Percentiles rank a stretch among this genome's conserved stretches.
Conservation (phyloP, 2,888 invertebrate genomes). For the Aquatica leii region DNA sequence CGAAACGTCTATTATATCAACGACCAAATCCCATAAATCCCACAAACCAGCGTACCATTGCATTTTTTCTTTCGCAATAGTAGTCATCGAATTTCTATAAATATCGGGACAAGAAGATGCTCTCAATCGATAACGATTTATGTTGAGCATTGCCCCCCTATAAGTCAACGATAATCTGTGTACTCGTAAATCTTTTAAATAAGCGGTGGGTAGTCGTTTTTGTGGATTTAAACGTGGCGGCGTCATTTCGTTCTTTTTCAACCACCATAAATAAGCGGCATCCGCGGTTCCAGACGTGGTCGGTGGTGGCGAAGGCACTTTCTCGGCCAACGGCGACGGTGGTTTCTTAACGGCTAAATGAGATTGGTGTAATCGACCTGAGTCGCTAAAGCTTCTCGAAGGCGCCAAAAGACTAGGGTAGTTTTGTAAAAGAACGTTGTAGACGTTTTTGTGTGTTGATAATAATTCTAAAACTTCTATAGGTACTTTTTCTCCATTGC, state of each 20-base stretch:
- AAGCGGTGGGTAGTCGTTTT: slow-evolving; percentile 67
- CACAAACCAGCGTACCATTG: slow-evolving; percentile 77
- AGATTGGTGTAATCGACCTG: slow-evolving; percentile 63
- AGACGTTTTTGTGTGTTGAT: slow-evolving; percentile 73
- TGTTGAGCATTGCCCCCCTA: slow-evolving; percentile 85
- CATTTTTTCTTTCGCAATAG: slow-evolving; percentile 81
- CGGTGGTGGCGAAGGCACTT: slow-evolving; percentile 56
- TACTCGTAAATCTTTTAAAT: slow-evolving; percentile 76
- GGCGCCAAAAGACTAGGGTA: slow-evolving; percentile 77
- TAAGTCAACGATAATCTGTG: slow-evolving; percentile 84
- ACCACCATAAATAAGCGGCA: slow-evolving; percentile 66
- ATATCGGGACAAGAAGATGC: slow-evolving; percentile 93
- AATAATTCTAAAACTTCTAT: slow-evolving; percentile 78
- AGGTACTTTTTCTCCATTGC: slow-evolving; percentile 79
- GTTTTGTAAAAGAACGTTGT: slow-evolving; percentile 76
- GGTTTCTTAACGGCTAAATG: slow-evolving; percentile 50
- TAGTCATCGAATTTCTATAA: slow-evolving; percentile 85
- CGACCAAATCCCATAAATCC: slow-evolving; percentile 80
- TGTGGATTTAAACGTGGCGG: slow-evolving; percentile 56
- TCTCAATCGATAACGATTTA: slow-evolving; percentile 79
- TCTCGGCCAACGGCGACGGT: slow-evolving; percentile 54
- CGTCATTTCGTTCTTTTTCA: slow-evolving; percentile 63
- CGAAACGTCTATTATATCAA: slow-evolving; percentile 83
- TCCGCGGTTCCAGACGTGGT: slow-evolving; percentile 58
- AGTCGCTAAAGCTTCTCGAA: slow-evolving; percentile 78